Conservation (phyloP, 2,888 invertebrate species). For the Stenoptilia bipunctidactyla region DNA sequence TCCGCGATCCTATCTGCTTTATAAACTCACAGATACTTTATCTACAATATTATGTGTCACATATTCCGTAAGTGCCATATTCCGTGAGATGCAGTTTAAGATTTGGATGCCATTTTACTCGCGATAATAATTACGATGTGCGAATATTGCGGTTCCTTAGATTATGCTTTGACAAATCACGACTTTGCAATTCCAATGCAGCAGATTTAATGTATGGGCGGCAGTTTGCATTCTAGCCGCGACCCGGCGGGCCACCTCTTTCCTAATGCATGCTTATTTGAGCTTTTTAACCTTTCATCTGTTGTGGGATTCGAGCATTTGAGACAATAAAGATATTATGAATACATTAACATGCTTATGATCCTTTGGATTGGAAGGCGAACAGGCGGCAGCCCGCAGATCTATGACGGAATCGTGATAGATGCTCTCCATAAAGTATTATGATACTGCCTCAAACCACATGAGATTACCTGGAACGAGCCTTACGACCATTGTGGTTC, state of each 20-base stretch:
- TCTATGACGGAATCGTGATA: too few species aligned
- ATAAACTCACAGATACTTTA: constrained; percentile 12
- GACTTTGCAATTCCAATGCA: constrained; percentile 71
- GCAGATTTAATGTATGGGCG: constrained; percentile 71
- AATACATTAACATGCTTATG: constrained; percentile 11
- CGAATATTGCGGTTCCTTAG: constrained; percentile 68
- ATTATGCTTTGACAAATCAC: constrained; percentile 72
- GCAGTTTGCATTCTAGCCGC: constrained; percentile 70
- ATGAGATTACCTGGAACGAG: too few species aligned
- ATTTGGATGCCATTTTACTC: constrained; percentile 63
- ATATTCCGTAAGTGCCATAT: constrained; percentile 13
- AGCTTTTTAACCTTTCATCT: constrained; percentile 71
- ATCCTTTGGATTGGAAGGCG: too few species aligned
- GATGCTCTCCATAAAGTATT: too few species aligned
- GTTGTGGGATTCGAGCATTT: constrained; percentile 57
- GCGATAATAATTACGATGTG: constrained; percentile 71
- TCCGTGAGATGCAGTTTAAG: constrained; percentile 42
- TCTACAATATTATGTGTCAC: constrained; percentile 1
- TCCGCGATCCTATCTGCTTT: constrained; percentile 15
- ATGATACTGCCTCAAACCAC: too few species aligned
- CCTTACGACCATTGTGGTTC: too few species aligned
- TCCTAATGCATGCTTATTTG: constrained; percentile 71
- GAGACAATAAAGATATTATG: constrained; percentile 58
- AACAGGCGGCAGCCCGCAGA: too few species aligned
- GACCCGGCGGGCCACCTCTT: constrained; percentile 68